phyloP scores from a whole-genome alignment of 2,797 vertebrate species.

The Tokudaia tokunoshimensis region DNA sequence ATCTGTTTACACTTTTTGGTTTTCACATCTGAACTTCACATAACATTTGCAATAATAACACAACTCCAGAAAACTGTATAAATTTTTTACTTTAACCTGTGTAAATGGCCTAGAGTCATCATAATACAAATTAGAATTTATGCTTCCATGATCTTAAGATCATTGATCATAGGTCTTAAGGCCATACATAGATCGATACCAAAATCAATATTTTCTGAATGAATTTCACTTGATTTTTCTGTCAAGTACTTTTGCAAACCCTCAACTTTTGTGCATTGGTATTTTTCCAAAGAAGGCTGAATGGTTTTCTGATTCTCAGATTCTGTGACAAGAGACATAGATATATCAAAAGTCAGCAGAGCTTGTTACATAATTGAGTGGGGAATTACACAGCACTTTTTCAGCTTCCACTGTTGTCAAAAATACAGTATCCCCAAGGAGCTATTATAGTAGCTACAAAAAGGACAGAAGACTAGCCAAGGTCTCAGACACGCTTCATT shows the following conservation, averaged over 20 bases:
- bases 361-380: slow-evolving; percentile 34
- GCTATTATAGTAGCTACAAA: not conserved
- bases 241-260: not conserved
- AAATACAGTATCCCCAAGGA: not conserved
- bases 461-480: not conserved
- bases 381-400: slow-evolving; percentile 20
- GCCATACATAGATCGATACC: not conserved
- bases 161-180: not conserved
- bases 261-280: not conserved
- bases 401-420: slow-evolving; percentile 19
- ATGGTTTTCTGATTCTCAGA: slow-evolving; percentile 48
- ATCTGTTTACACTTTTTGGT: not conserved
- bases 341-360: slow-evolving; percentile 25
- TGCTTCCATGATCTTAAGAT: slow-evolving; percentile 26
- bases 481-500: slow-evolving; percentile 33
- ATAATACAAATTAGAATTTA: slow-evolving; percentile 29
- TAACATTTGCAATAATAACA: slow-evolving; percentile 35
- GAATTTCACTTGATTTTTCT: slow-evolving; percentile 43
- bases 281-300: slow-evolving; percentile 58
- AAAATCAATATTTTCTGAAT: slow-evolving; percentile 31
- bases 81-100: slow-evolving; percentile 19
- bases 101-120: not conserved
- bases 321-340: slow-evolving; percentile 3
- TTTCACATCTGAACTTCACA: slow-evolving; percentile 44
- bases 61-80: not conserved